Percentiles rank a stretch among this genome's conserved stretches.
phyloP scores from a whole-genome alignment of 2,113 vertebrate genomes.

The Chrysochloris asiatica region DNA sequence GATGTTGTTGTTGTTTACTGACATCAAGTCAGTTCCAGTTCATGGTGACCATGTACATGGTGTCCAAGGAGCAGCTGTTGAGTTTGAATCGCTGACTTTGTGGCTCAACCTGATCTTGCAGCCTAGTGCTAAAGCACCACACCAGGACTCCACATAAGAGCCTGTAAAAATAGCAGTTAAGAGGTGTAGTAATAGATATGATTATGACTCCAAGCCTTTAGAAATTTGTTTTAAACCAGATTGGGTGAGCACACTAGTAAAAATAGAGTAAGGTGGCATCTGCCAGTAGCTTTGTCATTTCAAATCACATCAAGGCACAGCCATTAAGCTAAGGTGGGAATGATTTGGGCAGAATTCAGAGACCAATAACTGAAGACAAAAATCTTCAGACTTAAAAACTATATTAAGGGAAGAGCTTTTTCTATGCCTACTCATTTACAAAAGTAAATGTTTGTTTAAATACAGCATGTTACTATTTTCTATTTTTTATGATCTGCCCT shows the following conservation, averaged over 20 bases:
- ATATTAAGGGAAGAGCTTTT: too few relatives aligned
- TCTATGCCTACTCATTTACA: not conserved
- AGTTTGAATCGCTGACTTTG: too few relatives aligned
- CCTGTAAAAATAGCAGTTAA: not conserved
- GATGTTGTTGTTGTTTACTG: too few relatives aligned
- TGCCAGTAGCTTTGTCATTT: constrained; percentile 3
- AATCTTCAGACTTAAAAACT: not conserved
- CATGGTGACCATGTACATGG: too few relatives aligned
- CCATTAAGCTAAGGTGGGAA: not conserved
- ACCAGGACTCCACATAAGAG: too few relatives aligned
- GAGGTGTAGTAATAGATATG: not conserved
- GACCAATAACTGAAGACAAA: not conserved
- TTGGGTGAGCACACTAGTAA: not conserved
- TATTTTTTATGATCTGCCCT: constrained; percentile 34
- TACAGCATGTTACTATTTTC: not conserved
- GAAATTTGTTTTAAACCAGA: not conserved
- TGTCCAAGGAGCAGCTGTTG: too few relatives aligned
- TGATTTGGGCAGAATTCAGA: not conserved
- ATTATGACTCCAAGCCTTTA: not conserved
- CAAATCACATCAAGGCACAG: not conserved
- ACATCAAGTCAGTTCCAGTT: too few relatives aligned
- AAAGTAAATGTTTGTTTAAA: constrained; percentile 17
- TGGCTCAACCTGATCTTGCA: too few relatives aligned
- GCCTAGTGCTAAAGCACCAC: too few relatives aligned
- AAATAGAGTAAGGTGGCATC: not conserved